A percentile compares a stretch with the other conserved stretches of the same genome.
phyloP scores from a whole-genome alignment of 2,888 invertebrate genomes.

The Gymnocheta viridis region DNA sequence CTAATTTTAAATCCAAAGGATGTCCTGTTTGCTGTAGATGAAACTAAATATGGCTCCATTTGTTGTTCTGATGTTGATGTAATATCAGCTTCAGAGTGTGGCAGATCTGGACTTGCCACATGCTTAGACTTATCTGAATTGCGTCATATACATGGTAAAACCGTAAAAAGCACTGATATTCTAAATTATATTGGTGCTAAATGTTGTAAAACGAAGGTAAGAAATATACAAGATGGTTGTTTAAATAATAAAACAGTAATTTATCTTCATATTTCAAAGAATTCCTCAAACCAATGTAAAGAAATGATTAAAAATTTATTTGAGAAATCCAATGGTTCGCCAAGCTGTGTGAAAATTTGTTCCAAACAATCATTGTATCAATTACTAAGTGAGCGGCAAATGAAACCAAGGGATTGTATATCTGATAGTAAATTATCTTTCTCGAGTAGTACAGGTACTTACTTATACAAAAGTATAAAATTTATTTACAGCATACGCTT shows the following conservation, averaged over 20 bases:
- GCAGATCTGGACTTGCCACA: conserved; percentile 70
- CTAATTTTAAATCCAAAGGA: conserved; percentile 72
- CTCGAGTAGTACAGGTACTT: conserved; percentile 71
- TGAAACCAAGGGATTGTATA: conserved; percentile 15
- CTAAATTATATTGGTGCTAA: conserved; percentile 33
- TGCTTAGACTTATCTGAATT: conserved; percentile 75
- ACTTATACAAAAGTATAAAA: too few species aligned
- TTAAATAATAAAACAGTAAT: background rate
- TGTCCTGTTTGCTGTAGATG: conserved; percentile 75
- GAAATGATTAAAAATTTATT: conserved; percentile 62
- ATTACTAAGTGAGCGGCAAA: conserved; percentile 10
- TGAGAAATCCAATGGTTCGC: background rate
- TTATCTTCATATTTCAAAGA: conserved; percentile 40
- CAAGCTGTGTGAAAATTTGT: conserved; percentile 22
- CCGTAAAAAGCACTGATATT: conserved; percentile 68
- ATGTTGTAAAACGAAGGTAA: conserved; percentile 72
- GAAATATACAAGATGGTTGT: background rate
- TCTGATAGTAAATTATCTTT: conserved; percentile 41
- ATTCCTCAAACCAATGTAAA: conserved; percentile 66
- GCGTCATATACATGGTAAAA: conserved; percentile 70
- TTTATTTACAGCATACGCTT: too few species aligned
- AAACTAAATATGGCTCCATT: conserved; percentile 61
- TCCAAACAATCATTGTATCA: background rate
- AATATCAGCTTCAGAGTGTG: conserved; percentile 55
- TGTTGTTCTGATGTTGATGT: conserved; percentile 70